Base-by-base conservation (phyloP, 2,113 vertebrate genomes). In the Amphiprion ocellaris region DNA sequence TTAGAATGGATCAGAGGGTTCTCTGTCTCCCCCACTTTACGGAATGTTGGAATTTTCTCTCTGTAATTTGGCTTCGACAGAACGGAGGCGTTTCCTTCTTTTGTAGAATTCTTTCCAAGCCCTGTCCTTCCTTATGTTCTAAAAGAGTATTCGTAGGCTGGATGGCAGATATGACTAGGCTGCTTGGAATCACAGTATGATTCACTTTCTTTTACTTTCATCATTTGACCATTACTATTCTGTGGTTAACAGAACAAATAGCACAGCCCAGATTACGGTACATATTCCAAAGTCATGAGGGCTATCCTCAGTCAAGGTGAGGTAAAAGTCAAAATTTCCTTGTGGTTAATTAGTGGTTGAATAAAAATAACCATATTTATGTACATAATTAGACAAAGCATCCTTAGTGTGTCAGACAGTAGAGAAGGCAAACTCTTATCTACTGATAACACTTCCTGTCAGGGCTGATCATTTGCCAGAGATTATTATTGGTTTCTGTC, bases 31-130 rank as follows among this genome's bases (percentile, higher is more conserved):
- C 49, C 28, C 30, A 9, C 12, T 52, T 53, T 23, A 28, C 11
- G 12, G 50, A 41, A 14, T 30, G 11, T 23, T 37, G 46, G 17
- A 37, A 19, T 68, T 58, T 67, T 58, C 44, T 69, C 52, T 77
- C 61, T 77, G 74, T 71, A 82, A 71, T 82, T 76, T 64, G 33
- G 21, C 16, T 0, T 52, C 14, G 17, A 50, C 39, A 52, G 53
- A 69, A 10, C 12, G 30, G 49, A 74, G 37, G 47, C 64, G 68
- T 46, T 61, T 67, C 73, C 49, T 5, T 55, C 26, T 58, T 69
- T 28, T 23, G 39, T 46, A n/a, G 71, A 58, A 54, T 46, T 62
- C 39, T 39, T 68, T 54, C 54, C 70, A 81, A 69, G 74, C 64
- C 56, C 41, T 64, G 3, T 37, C 53, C 61, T 53, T 73, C 69